Evolutionary conservation across 2,888 invertebrate species (phyloP).

Genomic region (Rotaria sp.): DNA sequence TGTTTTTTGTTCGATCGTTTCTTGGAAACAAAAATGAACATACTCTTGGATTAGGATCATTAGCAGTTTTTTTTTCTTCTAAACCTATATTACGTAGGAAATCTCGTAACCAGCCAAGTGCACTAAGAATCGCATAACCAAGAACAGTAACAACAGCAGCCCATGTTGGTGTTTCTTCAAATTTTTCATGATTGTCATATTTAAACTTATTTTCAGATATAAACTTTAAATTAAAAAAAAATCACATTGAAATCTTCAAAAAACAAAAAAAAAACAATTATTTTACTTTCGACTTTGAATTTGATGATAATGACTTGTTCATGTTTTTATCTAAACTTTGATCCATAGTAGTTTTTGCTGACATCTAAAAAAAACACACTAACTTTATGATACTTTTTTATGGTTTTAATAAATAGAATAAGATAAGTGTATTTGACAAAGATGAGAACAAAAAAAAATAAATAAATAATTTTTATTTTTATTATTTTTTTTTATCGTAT

Average conservation of each 20-base stretch:
- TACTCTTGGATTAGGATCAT: constrained; percentile 47
- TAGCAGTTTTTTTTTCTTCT: constrained; percentile 51
- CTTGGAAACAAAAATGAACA: not conserved
- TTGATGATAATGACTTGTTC: not conserved
- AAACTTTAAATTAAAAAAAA: not conserved
- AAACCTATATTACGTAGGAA: constrained; percentile 62
- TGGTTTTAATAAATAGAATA: too few species aligned
- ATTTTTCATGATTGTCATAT: constrained; percentile 40
- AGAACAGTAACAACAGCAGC: constrained; percentile 74
- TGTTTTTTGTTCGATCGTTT: too few species aligned
- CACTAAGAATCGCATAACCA: constrained; percentile 84
- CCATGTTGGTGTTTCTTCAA: constrained; percentile 72
- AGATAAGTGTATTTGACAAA: too few species aligned
- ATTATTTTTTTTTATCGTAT: not conserved
- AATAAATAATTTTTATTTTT: not conserved
- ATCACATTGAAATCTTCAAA: not conserved
- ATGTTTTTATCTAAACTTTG: not conserved
- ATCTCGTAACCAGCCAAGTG: constrained; percentile 86
- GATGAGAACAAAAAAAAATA: too few species aligned
- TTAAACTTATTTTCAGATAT: not conserved
- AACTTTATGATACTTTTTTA: too few species aligned
- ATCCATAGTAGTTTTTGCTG: not conserved
- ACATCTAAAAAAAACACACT: not conserved
- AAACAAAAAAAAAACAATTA: not conserved
- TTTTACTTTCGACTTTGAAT: not conserved